A percentile compares a stretch with the other conserved stretches of the same genome.
These are phyloP conservation scores for Drosophila villosipedis DNA, from an alignment of 2,888 invertebrate genomes.

Conservation along the genomic window DNA sequence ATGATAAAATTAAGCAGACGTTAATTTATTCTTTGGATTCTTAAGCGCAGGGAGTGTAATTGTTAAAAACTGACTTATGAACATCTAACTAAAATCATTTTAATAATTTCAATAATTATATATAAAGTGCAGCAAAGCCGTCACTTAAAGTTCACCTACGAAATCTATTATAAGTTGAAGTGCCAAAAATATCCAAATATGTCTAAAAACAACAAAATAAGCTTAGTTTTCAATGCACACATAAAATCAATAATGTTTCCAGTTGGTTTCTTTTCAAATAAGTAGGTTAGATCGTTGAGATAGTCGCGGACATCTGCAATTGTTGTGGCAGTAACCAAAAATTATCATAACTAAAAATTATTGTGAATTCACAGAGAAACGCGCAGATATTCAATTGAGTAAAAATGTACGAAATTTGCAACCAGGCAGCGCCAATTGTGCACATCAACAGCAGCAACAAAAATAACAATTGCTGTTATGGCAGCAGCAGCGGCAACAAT, in stretches of 20 bases:
- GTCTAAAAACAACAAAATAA: neutral
- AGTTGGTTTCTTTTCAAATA: constrained; percentile 20
- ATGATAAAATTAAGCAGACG: constrained; percentile 41
- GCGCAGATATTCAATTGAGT: constrained; percentile 65
- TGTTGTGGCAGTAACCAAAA: constrained; percentile 63
- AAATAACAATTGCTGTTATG: constrained; percentile 37
- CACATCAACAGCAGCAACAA: constrained; percentile 27
- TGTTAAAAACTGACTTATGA: neutral
- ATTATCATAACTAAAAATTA: constrained; percentile 82
- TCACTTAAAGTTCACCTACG: neutral
- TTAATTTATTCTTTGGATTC: neutral
- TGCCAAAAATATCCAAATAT: constrained; percentile 10
- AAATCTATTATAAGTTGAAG: constrained; percentile 1
- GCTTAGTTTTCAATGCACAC: neutral
- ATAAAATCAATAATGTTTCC: constrained; percentile 15
- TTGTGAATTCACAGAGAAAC: constrained; percentile 55
- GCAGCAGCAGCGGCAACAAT: constrained; percentile 26
- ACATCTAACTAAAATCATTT: neutral
- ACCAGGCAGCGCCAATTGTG: constrained; percentile 77
- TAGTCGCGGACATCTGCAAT: constrained; percentile 49
- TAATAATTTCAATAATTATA: neutral
- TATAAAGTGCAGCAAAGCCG: neutral
- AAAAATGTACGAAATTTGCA: constrained; percentile 78
- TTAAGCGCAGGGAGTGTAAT: neutral
- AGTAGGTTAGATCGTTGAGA: constrained; percentile 63